phyloP scores from a whole-genome alignment of 2,888 invertebrate species.

The Philereme vetulata region DNA sequence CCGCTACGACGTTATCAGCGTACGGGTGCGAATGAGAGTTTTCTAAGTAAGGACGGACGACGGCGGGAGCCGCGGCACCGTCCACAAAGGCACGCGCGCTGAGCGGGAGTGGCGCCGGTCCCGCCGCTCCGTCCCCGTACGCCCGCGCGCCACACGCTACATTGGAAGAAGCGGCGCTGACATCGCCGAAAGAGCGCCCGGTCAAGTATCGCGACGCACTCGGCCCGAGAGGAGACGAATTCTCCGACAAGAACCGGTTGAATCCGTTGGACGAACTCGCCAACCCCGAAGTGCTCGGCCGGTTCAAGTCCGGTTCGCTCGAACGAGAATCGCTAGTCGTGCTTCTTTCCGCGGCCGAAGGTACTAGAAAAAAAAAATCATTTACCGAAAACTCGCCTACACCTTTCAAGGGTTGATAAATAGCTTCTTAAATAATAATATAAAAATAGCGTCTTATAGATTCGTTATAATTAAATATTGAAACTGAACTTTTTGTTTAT shows the following conservation, averaged over 20 bases:
- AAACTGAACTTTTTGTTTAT: too few relatives aligned
- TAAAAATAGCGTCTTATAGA: too few relatives aligned
- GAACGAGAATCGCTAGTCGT: background rate
- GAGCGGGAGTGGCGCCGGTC: background rate
- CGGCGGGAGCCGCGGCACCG: background rate
- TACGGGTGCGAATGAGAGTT: conserved; percentile 5
- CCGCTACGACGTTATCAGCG: background rate
- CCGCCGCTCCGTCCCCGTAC: background rate
- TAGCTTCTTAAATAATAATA: too few relatives aligned
- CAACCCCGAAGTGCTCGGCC: background rate
- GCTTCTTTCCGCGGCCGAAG: background rate
- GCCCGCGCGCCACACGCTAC: conserved; percentile 2
- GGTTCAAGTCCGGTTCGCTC: background rate
- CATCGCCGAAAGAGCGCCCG: conserved; percentile 3
- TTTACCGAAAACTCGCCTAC: background rate
- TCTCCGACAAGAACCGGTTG: conserved; percentile 6
- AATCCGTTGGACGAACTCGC: conserved; percentile 5
- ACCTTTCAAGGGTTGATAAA: too few relatives aligned
- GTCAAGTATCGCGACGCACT: background rate
- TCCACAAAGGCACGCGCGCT: background rate
- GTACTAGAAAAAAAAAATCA: conserved; percentile 1
- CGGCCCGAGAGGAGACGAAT: conserved; percentile 1
- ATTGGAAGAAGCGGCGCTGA: background rate
- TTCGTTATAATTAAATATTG: too few relatives aligned
- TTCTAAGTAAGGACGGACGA: conserved; percentile 4